Conservation (phyloP, 2,888 invertebrate species). For the Heliconius ethilla region DNA sequence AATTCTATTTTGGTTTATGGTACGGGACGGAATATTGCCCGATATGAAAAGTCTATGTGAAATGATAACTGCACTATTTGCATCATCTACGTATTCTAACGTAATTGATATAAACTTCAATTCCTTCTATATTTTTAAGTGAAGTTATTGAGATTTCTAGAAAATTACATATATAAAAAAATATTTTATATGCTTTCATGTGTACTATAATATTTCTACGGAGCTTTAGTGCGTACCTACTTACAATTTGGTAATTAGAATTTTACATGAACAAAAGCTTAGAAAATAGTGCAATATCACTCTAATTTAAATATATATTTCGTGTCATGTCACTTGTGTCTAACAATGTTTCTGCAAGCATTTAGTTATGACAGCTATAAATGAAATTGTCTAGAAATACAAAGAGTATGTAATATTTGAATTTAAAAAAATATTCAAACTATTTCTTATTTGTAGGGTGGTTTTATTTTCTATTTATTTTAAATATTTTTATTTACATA, state of each 20-base stretch:
- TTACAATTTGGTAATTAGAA: too few species aligned
- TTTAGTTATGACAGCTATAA: too few species aligned
- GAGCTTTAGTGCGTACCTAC: neutral
- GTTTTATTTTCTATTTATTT: too few species aligned
- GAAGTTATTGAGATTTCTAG: neutral
- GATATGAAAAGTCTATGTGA: neutral
- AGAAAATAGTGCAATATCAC: neutral
- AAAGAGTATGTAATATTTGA: too few species aligned
- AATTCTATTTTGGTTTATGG: neutral
- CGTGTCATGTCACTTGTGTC: neutral
- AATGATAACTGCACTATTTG: neutral
- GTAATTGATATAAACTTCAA: neutral
- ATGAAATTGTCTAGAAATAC: too few species aligned
- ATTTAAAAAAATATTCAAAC: too few species aligned
- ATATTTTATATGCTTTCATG: neutral
- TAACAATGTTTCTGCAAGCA: neutral
- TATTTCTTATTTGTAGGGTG: too few species aligned
- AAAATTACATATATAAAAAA: neutral
- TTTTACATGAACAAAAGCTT: too few species aligned
- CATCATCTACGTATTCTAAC: neutral
- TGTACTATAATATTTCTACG: slow-evolving; percentile 3
- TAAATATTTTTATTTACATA: too few species aligned
- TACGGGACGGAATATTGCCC: neutral
- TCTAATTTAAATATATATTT: neutral
- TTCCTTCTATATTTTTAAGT: neutral